phyloP scores from a whole-genome alignment of 2,888 invertebrate species.

The Lasioglossum zephyrum region DNA sequence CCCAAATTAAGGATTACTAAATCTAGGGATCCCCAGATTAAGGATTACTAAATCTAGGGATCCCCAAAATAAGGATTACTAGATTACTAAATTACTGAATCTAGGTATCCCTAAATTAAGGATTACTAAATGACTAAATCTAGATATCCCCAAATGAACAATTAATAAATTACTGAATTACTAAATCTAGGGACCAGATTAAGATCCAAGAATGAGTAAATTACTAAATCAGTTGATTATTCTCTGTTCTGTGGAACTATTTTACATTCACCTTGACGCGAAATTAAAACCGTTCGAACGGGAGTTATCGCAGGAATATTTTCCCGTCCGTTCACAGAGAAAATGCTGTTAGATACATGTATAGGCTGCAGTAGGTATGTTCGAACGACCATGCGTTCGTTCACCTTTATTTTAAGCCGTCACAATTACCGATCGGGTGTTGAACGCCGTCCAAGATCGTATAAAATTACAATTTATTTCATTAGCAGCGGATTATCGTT shows the following conservation, averaged over 20 bases:
- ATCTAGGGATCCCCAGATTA: too few relatives aligned
- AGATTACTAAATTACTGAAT: neutral
- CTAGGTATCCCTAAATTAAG: too few relatives aligned
- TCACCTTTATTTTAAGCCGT: slow-evolving; percentile 40
- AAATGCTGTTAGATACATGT: neutral
- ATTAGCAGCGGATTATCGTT: slow-evolving; percentile 12
- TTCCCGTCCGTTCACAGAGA: slow-evolving; percentile 24
- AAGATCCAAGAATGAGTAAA: too few relatives aligned
- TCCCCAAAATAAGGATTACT: too few relatives aligned
- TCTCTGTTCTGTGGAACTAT: neutral
- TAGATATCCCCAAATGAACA: too few relatives aligned
- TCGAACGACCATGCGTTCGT: slow-evolving; percentile 5
- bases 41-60: too few relatives aligned
- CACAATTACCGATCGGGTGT: slow-evolving; percentile 32
- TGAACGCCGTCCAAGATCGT: slow-evolving; percentile 22
- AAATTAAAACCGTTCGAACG: slow-evolving; percentile 1
- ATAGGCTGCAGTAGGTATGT: neutral
- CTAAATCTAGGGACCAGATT: too few relatives aligned
- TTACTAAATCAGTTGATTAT: neutral
- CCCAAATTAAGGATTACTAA: too few relatives aligned
- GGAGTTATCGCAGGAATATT: slow-evolving; percentile 20
- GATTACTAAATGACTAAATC: too few relatives aligned
- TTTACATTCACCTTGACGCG: slow-evolving; percentile 12
- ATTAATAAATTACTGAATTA: too few relatives aligned
- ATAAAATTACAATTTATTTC: slow-evolving; percentile 50